Conservation (phyloP, 1,140 invertebrate species). For the Gyrodactylus salaris region DNA sequence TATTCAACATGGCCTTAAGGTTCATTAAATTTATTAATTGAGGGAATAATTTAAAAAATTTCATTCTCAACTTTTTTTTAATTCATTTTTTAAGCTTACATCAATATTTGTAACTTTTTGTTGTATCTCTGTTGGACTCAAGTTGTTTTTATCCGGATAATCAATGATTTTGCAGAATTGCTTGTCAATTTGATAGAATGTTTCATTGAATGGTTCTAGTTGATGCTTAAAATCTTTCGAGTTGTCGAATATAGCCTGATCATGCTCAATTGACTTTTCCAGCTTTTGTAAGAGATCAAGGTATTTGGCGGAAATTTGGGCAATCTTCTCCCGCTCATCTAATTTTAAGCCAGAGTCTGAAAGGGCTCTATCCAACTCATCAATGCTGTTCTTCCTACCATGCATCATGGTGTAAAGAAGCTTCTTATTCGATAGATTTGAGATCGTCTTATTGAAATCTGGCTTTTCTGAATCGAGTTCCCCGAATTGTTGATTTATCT, state of each 20-base stretch:
- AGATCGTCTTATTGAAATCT: neutral
- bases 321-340: neutral
- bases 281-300: neutral
- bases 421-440: neutral
- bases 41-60: neutral
- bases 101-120: neutral
- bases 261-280: neutral
- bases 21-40: neutral
- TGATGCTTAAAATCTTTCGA: neutral
- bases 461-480: neutral
- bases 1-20: neutral
- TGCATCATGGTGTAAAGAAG: neutral
- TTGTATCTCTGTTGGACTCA: neutral
- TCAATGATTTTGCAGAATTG: neutral
- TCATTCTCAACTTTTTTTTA: neutral
- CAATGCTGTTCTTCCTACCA: neutral
- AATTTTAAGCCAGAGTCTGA: neutral
- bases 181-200: neutral
- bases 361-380: neutral
- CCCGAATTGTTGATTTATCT: neutral
- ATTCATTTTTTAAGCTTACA: neutral
- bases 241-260: neutral
- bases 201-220: neutral
- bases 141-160: neutral
- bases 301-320: neutral